phyloP scores from a whole-genome alignment of 2,797 vertebrate species.

The Falco rusticolus region DNA sequence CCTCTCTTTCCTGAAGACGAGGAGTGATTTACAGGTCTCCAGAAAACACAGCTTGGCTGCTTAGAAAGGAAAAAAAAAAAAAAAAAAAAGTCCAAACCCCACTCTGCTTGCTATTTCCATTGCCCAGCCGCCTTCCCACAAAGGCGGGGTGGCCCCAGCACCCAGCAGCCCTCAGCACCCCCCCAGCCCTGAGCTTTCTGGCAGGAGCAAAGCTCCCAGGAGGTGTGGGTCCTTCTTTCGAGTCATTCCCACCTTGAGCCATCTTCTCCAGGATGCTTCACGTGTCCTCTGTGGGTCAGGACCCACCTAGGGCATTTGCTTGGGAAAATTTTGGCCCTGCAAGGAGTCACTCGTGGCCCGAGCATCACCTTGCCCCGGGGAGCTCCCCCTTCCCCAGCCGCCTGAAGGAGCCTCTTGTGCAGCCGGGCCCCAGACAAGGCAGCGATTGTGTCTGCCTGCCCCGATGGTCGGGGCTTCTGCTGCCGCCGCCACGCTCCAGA shows the following conservation, averaged over 20 bases:
- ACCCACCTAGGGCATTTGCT: background rate
- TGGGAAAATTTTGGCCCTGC: background rate
- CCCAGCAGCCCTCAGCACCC: background rate
- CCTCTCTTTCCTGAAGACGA: conserved; percentile 24
- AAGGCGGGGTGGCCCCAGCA: background rate
- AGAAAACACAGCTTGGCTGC: conserved; percentile 48
- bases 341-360: background rate
- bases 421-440: conserved; percentile 30
- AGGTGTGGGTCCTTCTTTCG: background rate
- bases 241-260: background rate
- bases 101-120: background rate
- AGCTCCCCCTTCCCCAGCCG: background rate
- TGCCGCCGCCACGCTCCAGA: accelerated
- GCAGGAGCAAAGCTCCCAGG: background rate
- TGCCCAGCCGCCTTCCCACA: accelerated
- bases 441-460: conserved; percentile 11
- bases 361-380: background rate
- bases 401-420: conserved; percentile 53
- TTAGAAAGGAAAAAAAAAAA: background rate
- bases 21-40: conserved; percentile 63
- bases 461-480: background rate
- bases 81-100: background rate
- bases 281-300: accelerated
- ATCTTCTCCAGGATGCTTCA: background rate
- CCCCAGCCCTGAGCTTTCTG: background rate